phyloP scores from a whole-genome alignment of 2,888 invertebrate genomes.

The Crepidodera aurea region DNA sequence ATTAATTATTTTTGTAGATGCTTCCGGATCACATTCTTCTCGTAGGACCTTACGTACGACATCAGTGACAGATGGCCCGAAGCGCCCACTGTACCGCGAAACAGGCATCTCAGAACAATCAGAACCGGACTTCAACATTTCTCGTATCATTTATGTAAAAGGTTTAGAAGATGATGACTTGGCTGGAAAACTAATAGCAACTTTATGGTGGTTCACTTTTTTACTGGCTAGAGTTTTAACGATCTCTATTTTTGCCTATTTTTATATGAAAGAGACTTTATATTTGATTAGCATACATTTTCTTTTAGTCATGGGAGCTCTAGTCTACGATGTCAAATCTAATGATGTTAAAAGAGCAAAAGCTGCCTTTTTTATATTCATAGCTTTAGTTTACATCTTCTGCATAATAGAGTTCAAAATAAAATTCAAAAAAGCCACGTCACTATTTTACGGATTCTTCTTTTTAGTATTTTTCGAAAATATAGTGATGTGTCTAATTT shows the following conservation, averaged over 20 bases:
- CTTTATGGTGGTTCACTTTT: conserved; percentile 81
- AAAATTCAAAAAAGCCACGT: conserved; percentile 75
- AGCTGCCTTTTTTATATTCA: conserved; percentile 71
- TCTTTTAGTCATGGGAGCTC: conserved; percentile 69
- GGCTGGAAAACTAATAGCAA: conserved; percentile 72
- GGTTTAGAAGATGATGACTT: conserved; percentile 80
- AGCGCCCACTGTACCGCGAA: conserved; percentile 35
- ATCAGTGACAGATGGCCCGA: conserved; percentile 47
- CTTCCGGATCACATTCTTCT: not conserved
- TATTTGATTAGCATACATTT: conserved; percentile 72
- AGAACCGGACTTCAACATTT: conserved; percentile 55
- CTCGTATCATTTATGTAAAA: conserved; percentile 61
- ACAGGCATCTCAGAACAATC: conserved; percentile 34
- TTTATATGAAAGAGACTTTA: conserved; percentile 70
- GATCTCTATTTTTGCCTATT: conserved; percentile 73
- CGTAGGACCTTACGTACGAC: conserved; percentile 38
- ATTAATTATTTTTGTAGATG: conserved; percentile 30
- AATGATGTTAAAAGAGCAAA: conserved; percentile 60
- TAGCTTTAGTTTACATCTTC: conserved; percentile 78
- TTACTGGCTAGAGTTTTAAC: conserved; percentile 76
- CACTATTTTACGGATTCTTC: conserved; percentile 76
- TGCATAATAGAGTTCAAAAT: conserved; percentile 82
- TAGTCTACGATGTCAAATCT: conserved; percentile 71
- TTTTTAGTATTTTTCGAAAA: conserved; percentile 73
- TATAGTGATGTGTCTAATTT: conserved; percentile 72